These are phyloP conservation scores for Rhinophrynus dorsalis DNA, from an alignment of 2,797 vertebrate genomes.

Conservation along the genomic window DNA sequence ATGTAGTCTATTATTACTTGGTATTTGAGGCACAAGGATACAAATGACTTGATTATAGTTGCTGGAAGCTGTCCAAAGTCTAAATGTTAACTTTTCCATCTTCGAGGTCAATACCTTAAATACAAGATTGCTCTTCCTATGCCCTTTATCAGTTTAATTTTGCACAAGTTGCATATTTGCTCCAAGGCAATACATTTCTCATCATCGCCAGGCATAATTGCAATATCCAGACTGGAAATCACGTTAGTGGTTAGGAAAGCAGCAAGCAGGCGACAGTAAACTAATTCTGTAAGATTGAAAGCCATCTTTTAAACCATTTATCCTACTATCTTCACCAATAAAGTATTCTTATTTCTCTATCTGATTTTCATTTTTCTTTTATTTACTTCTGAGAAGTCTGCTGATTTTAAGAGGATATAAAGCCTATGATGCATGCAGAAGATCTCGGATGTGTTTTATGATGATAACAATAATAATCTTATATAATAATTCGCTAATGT, in stretches of 20 bases:
- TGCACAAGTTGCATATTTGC: not conserved
- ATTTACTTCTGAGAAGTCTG: conserved; percentile 1
- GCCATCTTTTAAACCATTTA: conserved; percentile 16
- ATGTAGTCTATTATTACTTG: not conserved
- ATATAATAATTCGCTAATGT: too few species aligned
- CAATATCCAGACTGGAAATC: conserved; percentile 27
- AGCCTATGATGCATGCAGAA: too few species aligned
- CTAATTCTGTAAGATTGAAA: conserved; percentile 27
- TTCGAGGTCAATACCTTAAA: not conserved
- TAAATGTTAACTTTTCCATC: not conserved
- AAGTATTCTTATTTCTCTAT: conserved; percentile 5
- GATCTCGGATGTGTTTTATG: not conserved
- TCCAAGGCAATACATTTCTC: conserved; percentile 4
- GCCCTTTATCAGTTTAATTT: conserved; percentile 2
- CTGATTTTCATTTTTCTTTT: not conserved
- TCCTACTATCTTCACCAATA: conserved; percentile 5
- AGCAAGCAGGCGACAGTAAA: conserved; percentile 35
- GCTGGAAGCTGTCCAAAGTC: not conserved
- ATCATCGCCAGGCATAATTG: conserved; percentile 13
- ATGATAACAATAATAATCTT: too few species aligned
- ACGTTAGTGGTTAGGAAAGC: not conserved
- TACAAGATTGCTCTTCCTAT: not conserved
- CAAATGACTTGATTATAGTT: not conserved
- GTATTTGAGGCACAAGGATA: not conserved
- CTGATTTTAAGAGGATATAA: not conserved